Conservation (phyloP, 2,888 invertebrate genomes). For the Polyommatus iphigenia region DNA sequence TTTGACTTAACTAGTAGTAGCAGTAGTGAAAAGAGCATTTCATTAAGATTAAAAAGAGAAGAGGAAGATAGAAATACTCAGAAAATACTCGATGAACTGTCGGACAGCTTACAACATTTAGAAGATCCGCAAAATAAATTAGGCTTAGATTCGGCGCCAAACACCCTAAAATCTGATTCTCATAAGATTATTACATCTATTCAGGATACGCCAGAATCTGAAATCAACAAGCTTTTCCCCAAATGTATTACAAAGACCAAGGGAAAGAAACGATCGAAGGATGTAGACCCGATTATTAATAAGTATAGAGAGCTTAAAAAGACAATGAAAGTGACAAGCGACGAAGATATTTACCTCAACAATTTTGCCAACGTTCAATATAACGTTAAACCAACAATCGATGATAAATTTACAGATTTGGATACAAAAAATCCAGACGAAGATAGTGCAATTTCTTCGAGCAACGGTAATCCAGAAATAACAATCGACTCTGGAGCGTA, state of each 20-base stretch:
- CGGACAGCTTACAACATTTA: conserved; percentile 76
- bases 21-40: conserved; percentile 77
- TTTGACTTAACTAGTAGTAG: conserved; percentile 76
- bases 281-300: conserved; percentile 74
- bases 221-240: conserved; percentile 71
- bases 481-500: conserved; percentile 74
- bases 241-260: conserved; percentile 75
- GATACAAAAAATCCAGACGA: conserved; percentile 74
- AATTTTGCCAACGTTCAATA: conserved; percentile 74
- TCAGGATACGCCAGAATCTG: conserved; percentile 74
- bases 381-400: conserved; percentile 57
- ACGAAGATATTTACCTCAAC: conserved; percentile 69
- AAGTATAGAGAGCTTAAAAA: conserved; percentile 74
- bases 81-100: conserved; percentile 71
- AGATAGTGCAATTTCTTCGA: conserved; percentile 72
- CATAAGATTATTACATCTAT: conserved; percentile 79
- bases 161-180: conserved; percentile 80
- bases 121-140: conserved; percentile 82
- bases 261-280: conserved; percentile 74
- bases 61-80: conserved; percentile 74
- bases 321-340: conserved; percentile 70
- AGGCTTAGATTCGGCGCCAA: conserved; percentile 80
- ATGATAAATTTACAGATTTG: conserved; percentile 64
- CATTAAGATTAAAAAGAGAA: conserved; percentile 70
- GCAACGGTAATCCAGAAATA: conserved; percentile 75